phyloP scores from a whole-genome alignment of 1,140 invertebrate species.

The Plodia interpunctella region DNA sequence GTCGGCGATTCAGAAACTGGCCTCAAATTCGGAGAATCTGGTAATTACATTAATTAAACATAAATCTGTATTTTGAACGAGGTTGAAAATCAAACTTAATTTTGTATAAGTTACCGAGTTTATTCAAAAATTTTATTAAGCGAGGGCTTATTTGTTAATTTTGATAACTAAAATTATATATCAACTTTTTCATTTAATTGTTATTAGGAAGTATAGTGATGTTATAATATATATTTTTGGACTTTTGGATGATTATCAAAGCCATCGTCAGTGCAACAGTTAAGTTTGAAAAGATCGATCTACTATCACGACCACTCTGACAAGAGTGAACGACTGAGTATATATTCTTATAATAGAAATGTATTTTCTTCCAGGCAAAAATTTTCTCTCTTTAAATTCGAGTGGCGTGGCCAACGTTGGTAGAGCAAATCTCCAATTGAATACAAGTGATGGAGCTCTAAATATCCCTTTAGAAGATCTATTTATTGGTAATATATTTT shows the following conservation, averaged over 20 bases:
- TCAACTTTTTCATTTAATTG: slow-evolving; percentile 10
- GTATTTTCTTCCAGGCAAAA: slow-evolving; percentile 44
- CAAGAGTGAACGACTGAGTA: too few relatives aligned
- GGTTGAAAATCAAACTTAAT: background rate
- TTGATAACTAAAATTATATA: background rate
- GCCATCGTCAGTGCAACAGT: too few relatives aligned
- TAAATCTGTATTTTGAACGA: background rate
- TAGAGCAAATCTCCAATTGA: slow-evolving; percentile 38
- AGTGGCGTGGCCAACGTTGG: slow-evolving; percentile 61
- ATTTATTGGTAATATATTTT: slow-evolving; percentile 33
- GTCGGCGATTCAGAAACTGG: slow-evolving; percentile 45
- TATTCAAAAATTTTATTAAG: background rate
- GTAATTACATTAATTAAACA: slow-evolving; percentile 28
- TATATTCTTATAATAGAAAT: too few relatives aligned
- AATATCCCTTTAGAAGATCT: slow-evolving; percentile 47
- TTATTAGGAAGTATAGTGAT: too few relatives aligned
- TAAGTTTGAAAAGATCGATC: too few relatives aligned
- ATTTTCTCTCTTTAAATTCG: slow-evolving; percentile 42
- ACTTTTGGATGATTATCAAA: too few relatives aligned
- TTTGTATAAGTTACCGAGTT: background rate
- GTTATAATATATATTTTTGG: too few relatives aligned
- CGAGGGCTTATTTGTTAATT: background rate
- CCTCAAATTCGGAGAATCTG: slow-evolving; percentile 42
- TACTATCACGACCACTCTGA: too few relatives aligned
- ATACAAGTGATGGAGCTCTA: slow-evolving; percentile 32